Base-by-base conservation (phyloP, 1,140 invertebrate genomes). In the Heliconius congener region DNA sequence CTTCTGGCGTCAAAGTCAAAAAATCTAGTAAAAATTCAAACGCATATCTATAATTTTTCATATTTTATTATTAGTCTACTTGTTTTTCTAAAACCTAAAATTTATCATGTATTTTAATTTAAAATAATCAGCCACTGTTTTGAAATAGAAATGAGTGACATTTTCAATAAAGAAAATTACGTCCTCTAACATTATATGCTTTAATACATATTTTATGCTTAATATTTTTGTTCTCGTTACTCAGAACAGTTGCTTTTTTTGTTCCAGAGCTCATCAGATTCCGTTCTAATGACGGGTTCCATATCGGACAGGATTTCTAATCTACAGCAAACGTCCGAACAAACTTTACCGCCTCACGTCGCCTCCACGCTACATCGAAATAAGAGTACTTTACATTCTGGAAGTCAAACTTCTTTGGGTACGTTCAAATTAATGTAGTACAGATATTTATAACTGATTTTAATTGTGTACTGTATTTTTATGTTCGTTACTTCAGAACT, bases 251-350 rank as follows among this genome's bases (percentile, higher is more conserved):
- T 18, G 18, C 18, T 71, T 42, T 71, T 52, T 46, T 77, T 75
- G 74, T 93, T 92, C 2, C 88, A 95, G 94, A 94, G 93, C 80
- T 91, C 94, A 70, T 94, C 93, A n/a, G 94, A 95, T 74, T 93
- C 92, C 6, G 88, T 93, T 34, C 84, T 94, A 60, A 93, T 90
- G 66, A 88, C 87, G 3, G 88, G 88, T 1, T 88, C 88, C 2
- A 81, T 90, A 71, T 82, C 87, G 76, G 90, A 93, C 5, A 87
- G 91, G 9, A 88, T 90, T 74, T 87, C 81, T 73, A 90, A 77
- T 73, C 60, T 91, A 34, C 90, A 91, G 50, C 86, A 87, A 71
- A 71, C 81, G 1, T 84, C 90, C 1, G 90, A 91, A 13, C 88
- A 86, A 27, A 77, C 46, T 4, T 52, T 84, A 27, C 87, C 87